Percentiles rank a stretch among this genome's conserved stretches.
These are phyloP conservation scores for Dolichallabes microphthalmus DNA, from an alignment of 2,113 vertebrate species.

Conservation along the genomic window DNA sequence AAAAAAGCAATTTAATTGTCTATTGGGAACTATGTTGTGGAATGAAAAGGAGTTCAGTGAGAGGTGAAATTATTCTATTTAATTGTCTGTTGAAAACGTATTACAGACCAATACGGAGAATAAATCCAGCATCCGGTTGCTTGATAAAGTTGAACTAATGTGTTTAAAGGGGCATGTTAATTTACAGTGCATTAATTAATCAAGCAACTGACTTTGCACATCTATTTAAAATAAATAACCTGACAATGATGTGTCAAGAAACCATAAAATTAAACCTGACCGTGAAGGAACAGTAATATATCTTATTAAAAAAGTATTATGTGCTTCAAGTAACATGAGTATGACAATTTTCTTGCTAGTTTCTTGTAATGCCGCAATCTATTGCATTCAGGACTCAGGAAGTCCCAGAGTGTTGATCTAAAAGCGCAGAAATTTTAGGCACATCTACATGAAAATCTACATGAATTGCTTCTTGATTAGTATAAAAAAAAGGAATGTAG, in stretches of 20 bases:
- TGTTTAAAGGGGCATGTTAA: background rate
- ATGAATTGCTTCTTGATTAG: background rate
- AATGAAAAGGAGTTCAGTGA: background rate
- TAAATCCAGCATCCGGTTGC: background rate
- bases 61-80: background rate
- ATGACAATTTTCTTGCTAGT: background rate
- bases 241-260: background rate
- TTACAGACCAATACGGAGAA: background rate
- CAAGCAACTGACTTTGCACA: background rate
- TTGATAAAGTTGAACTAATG: background rate
- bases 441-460: background rate
- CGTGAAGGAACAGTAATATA: background rate
- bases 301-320: background rate
- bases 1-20: background rate
- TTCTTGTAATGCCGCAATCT: background rate
- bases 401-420: too few relatives aligned
- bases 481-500: background rate
- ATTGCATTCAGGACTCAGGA: background rate
- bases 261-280: background rate
- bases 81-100: conserved; percentile 1
- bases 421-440: background rate
- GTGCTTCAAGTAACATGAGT: background rate
- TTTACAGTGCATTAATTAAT: background rate
- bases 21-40: background rate
- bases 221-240: background rate